A percentile compares a stretch with the other conserved stretches of the same genome.
These are phyloP conservation scores for Xiphophorus couchianus DNA, from an alignment of 2,113 vertebrate species.

Conservation along the genomic window DNA sequence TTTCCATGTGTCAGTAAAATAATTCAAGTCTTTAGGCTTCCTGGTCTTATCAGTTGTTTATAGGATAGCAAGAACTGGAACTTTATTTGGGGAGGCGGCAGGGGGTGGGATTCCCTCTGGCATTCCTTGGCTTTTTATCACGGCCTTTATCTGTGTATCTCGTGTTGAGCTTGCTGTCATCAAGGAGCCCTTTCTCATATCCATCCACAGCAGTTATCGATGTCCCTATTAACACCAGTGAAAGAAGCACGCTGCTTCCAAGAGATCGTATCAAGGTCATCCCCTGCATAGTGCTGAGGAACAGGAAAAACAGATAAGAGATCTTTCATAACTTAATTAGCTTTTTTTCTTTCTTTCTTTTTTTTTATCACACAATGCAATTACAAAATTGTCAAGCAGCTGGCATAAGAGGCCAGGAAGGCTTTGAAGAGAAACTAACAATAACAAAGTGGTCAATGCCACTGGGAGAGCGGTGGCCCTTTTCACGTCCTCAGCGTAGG, in stretches of 20 bases:
- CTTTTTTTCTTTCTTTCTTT: slow-evolving; percentile 43
- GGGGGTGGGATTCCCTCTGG: slow-evolving; percentile 60
- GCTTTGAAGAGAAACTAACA: slow-evolving; percentile 74
- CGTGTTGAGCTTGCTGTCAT: slow-evolving; percentile 74
- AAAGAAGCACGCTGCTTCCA: slow-evolving; percentile 60
- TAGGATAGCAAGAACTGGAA: slow-evolving; percentile 66
- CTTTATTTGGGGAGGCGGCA: slow-evolving; percentile 63
- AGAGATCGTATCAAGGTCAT: slow-evolving; percentile 80
- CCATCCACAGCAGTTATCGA: slow-evolving; percentile 68
- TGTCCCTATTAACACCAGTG: slow-evolving; percentile 72
- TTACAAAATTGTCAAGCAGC: slow-evolving; percentile 79
- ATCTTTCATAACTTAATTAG: slow-evolving; percentile 85
- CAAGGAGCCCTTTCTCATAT: slow-evolving; percentile 72
- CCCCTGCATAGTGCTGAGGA: slow-evolving; percentile 67
- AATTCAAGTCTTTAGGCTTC: slow-evolving; percentile 71
- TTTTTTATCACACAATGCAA: slow-evolving; percentile 81
- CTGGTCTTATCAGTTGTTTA: slow-evolving; percentile 76
- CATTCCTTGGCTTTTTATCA: slow-evolving; percentile 61
- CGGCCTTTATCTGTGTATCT: slow-evolving; percentile 69
- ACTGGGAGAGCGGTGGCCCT: slow-evolving; percentile 61
- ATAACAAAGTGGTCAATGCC: slow-evolving; percentile 72
- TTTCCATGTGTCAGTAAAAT: slow-evolving; percentile 72
- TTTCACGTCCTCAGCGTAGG: slow-evolving; percentile 50
- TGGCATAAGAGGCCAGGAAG: slow-evolving; percentile 64
- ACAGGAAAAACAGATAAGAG: slow-evolving; percentile 78